Evolutionary conservation across 2,797 vertebrate species (phyloP), one percentile per base, ranked within the genome.

Genomic region (Anguilla obscura): DNA sequence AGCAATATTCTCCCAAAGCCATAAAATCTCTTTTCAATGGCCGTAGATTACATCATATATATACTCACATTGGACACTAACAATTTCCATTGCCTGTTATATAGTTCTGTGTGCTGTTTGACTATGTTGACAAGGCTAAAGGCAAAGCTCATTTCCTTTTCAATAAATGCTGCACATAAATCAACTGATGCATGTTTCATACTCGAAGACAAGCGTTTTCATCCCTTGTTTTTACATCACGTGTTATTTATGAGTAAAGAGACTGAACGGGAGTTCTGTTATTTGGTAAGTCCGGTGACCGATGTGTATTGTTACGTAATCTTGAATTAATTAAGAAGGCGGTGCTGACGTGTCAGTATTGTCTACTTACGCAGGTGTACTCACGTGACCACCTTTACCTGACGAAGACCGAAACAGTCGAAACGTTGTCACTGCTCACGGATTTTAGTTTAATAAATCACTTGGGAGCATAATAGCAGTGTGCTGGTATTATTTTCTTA

Each of bases 21-120:
- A 63, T 86, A 58, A 86, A 90, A 89, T 89, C 88, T 84, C 52
- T 85, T 90, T 89, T 87, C 90, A 91, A 85, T 74, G 83, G 88
- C 86, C 80, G 89, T 50, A 12, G 24, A 40, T n/a, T 52, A 58
- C 27, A 56, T 63, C 86, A 88, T 86, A 88, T 89, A 74, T 89
- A 89, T 86, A 86, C 33, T 90, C 56, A 52, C 86, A 87, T 86
- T 84, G 87, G 86, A 87, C 82, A 87, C 88, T 24, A 90, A 60
- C 50, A 84, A 85, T 85, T 88, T 85, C 71, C 50, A 86, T 88
- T 80, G 52, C 52, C 80, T 87, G 89, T 90, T 89, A 90, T 90
- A 85, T 89, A 89, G 87, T 12, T 40, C 33, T 21, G 74, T 40
- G 33, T 85, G 10, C 74, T 21, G 33, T 40, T 63, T 63, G 2